Evolutionary conservation across 2,888 invertebrate genomes (phyloP).

Genomic region (Balanococcus diminutus): DNA sequence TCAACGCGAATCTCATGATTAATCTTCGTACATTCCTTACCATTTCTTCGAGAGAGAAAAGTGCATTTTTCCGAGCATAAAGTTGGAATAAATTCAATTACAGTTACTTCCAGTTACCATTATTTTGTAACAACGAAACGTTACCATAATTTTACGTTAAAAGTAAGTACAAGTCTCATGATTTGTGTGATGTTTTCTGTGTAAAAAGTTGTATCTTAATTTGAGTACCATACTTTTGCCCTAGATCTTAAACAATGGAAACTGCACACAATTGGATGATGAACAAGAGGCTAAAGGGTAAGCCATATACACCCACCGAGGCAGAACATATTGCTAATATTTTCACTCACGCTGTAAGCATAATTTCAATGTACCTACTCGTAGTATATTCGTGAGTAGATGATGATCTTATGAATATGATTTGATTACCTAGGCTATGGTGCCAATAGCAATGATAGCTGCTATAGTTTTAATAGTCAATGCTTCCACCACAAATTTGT

Average conservation of each 20-base stretch:
- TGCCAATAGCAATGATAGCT: slow-evolving; percentile 26
- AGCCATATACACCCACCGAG: slow-evolving; percentile 85
- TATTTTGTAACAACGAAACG: background rate
- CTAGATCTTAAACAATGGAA: background rate
- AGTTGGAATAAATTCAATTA: background rate
- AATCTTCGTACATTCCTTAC: background rate
- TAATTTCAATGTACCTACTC: too few species aligned
- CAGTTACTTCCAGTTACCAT: background rate
- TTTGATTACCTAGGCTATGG: slow-evolving; percentile 25
- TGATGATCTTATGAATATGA: background rate
- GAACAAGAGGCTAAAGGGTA: slow-evolving; percentile 60
- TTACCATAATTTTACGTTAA: background rate
- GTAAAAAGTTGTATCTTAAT: too few species aligned
- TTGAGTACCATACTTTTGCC: too few species aligned
- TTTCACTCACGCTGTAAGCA: slow-evolving; percentile 78
- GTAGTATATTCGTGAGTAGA: background rate
- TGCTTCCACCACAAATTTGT: background rate
- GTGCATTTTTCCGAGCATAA: background rate
- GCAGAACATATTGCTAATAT: slow-evolving; percentile 92
- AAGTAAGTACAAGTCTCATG: background rate
- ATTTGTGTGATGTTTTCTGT: background rate
- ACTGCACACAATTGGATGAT: slow-evolving; percentile 15
- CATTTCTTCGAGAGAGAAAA: background rate
- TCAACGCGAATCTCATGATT: background rate
- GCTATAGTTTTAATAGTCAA: background rate